Base-by-base conservation (phyloP, 2,888 invertebrate species). In the Lydus trimaculatus region DNA sequence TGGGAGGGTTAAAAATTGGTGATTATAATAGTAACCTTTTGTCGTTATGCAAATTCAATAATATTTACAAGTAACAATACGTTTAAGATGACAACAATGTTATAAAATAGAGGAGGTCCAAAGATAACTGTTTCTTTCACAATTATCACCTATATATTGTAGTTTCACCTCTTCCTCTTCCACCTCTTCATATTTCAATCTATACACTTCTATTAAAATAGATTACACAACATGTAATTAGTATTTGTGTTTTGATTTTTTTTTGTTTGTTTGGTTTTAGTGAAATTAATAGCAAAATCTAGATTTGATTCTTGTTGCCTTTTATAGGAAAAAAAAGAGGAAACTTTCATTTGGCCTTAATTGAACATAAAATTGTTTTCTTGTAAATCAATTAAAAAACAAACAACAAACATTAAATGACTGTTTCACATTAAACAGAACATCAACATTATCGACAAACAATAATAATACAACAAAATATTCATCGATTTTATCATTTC, bases 291-390 rank as follows among this genome's bases (percentile, higher is more conserved):
- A 28, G 56, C 56, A 56, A 56, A n/a, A 56, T 56, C 56, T 56
- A 56, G 56, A 15, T 56, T 56, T 23, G 20, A 23, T 52, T 13
- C 20, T 52, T 56, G 28, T 25, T n/a, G n/a, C n/a, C 25, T 56
- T 56, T 56, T 28, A 28, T 23, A 56, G 15, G n/a, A 56, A 58
- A 63, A 28, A 56, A 58, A 63, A 31, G 66, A 66, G 67, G 31
- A 59, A 59, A 67, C 67, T 67, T 67, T 67, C 67, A 64, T 67
- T 61, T 64, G 67, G 67, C 64, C 67, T 67, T 67, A 67, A 67
- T 67, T 67, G 63, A 67, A 63, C 56, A 56, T 59, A n/a, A 48
- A 62, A 56, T 28, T 15, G 56, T 56, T 56, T 56, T 56, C 25
- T 56, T 56, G 56, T 56, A 15, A 25, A 56, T 28, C 56, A 15